Percentiles rank a stretch among this genome's conserved stretches.
Conservation (phyloP, 1,140 invertebrate genomes). For the Acromyrmex echinatior region DNA sequence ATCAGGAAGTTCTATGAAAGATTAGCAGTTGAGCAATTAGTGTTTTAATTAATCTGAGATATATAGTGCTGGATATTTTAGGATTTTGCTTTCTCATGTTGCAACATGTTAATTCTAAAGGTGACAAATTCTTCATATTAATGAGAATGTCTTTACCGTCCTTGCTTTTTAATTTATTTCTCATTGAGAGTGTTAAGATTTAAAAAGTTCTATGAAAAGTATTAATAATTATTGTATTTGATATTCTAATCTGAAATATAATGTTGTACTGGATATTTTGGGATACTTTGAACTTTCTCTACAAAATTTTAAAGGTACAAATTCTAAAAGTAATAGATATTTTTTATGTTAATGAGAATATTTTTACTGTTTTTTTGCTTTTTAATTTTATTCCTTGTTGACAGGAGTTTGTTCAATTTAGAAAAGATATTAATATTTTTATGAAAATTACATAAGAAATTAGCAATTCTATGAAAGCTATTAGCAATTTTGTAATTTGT, state of each 20-base stretch:
- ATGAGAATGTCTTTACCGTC: neutral
- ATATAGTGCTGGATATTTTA: neutral
- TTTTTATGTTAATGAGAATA: no score
- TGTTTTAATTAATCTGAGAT: neutral
- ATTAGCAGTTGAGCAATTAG: neutral
- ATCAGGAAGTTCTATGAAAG: conserved; percentile 55
- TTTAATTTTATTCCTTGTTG: no score
- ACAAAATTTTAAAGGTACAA: no score
- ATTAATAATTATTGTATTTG: neutral
- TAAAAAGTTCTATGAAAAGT: conserved; percentile 25
- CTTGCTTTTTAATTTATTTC: neutral
- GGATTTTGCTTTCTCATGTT: neutral
- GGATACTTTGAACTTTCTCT: neutral
- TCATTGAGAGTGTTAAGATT: neutral
- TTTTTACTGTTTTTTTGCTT: no score
- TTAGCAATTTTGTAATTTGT: no score
- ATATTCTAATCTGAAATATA: neutral
- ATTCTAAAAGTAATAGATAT: no score
- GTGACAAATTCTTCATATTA: conserved; percentile 63
- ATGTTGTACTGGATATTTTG: neutral
- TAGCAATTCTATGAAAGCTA: no score
- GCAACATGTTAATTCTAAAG: conserved; percentile 67
- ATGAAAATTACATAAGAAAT: no score
- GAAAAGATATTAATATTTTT: no score
- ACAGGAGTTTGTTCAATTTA: no score